phyloP scores from a whole-genome alignment of 2,113 vertebrate genomes.

The Varanus salvator region DNA sequence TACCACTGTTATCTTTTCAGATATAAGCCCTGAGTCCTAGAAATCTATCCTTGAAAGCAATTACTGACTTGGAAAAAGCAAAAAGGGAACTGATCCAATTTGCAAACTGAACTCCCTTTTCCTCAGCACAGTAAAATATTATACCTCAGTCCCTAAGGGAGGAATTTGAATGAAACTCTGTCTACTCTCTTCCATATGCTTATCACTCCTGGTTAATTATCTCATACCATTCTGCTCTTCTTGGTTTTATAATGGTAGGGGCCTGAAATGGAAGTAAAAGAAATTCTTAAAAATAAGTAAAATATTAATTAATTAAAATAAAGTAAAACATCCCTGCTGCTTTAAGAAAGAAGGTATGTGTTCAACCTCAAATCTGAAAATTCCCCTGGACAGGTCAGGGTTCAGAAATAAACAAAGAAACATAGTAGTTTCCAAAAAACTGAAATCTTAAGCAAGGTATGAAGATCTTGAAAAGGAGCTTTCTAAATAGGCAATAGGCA shows the following conservation, averaged over 20 bases:
- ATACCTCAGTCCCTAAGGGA: neutral
- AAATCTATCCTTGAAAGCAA: slow-evolving; percentile 21
- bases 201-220: slow-evolving; percentile 12
- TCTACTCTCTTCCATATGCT: neutral
- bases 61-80: slow-evolving; percentile 2
- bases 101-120: slow-evolving; percentile 13
- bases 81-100: slow-evolving; percentile 12
- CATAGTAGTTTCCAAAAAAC: neutral
- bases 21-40: slow-evolving; percentile 7
- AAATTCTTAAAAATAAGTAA: neutral
- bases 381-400: neutral
- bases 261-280: neutral
- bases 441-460: neutral
- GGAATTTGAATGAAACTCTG: neutral
- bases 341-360: neutral
- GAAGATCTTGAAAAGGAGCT: too few relatives aligned
- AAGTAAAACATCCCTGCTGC: neutral
- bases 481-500: neutral
- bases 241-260: neutral
- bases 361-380: neutral
- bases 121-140: slow-evolving; percentile 21
- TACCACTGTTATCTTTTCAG: neutral
- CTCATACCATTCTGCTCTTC: neutral
- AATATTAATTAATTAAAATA: neutral
- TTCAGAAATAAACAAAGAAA: neutral